Conservation (phyloP, 1,140 invertebrate genomes). For the Semibalanus balanoides region DNA sequence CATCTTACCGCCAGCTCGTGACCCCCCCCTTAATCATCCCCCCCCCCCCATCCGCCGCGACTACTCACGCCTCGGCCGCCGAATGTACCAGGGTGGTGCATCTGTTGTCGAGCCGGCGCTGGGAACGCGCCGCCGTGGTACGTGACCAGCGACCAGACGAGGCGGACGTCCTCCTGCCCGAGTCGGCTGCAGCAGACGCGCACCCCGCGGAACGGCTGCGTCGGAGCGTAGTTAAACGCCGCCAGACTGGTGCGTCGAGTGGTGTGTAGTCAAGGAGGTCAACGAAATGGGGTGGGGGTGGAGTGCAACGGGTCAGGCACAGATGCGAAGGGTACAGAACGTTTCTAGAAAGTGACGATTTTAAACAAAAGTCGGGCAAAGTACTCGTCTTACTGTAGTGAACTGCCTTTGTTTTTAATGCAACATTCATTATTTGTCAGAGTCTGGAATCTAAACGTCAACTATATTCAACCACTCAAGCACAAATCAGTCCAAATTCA, state of each 20-base stretch:
- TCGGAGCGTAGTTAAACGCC: slow-evolving; percentile 41
- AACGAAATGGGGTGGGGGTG: not conserved
- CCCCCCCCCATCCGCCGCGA: not conserved
- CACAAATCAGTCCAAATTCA: no score
- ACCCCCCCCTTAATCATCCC: no score
- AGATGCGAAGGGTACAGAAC: no score
- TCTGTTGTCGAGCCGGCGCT: slow-evolving; percentile 46
- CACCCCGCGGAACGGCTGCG: slow-evolving; percentile 54
- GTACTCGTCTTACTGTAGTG: no score
- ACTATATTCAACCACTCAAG: no score
- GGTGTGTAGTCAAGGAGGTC: not conserved
- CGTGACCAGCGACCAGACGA: slow-evolving; percentile 61
- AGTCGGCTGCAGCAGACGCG: slow-evolving; percentile 55
- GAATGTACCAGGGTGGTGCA: slow-evolving; percentile 67
- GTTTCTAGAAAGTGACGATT: no score
- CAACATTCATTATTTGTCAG: no score
- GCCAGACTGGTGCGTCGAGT: slow-evolving; percentile 31
- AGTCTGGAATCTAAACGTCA: no score
- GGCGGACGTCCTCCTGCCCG: slow-evolving; percentile 45
- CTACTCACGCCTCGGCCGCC: slow-evolving; percentile 42
- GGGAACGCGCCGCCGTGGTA: slow-evolving; percentile 61
- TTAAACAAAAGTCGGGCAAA: no score
- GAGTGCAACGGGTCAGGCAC: no score
- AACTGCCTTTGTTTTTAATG: no score
- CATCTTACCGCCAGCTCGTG: no score